Evolutionary conservation across 2,888 invertebrate species (phyloP).

Genomic region (Notodonta ziczac): DNA sequence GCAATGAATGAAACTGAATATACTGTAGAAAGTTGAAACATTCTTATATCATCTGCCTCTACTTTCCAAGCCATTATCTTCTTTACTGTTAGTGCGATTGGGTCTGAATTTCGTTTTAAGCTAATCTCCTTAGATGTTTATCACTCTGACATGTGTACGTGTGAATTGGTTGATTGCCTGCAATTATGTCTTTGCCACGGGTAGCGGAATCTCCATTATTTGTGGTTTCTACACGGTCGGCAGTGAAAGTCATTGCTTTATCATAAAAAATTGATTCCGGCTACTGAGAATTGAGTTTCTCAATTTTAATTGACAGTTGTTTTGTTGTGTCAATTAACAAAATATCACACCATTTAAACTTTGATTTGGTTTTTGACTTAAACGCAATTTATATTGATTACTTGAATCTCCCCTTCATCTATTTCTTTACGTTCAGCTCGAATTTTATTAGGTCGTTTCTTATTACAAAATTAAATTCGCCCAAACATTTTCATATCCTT

Average conservation of each 20-base stretch:
- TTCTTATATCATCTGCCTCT: constrained; percentile 27
- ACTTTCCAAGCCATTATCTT: constrained; percentile 4
- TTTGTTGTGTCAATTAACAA: too few species aligned
- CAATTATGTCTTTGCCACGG: constrained; percentile 35
- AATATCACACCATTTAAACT: too few species aligned
- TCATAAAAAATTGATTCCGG: background rate
- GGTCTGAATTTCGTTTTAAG: constrained; percentile 5
- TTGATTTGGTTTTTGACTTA: too few species aligned
- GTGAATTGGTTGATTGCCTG: constrained; percentile 41
- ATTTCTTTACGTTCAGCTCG: background rate
- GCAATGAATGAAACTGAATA: constrained; percentile 45
- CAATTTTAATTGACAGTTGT: background rate
- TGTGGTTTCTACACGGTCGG: constrained; percentile 1
- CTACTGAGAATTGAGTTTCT: background rate
- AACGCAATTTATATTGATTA: too few species aligned
- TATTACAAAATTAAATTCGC: background rate
- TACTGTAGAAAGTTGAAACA: constrained; percentile 45
- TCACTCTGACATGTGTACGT: constrained; percentile 31
- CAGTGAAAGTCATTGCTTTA: background rate
- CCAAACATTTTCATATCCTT: background rate
- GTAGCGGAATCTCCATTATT: constrained; percentile 22
- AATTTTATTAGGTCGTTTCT: background rate
- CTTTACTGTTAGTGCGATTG: background rate
- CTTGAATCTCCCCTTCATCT: too few species aligned
- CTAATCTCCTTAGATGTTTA: constrained; percentile 18